Conservation (phyloP, 1,140 invertebrate genomes). For the Drosophila littoralis region DNA sequence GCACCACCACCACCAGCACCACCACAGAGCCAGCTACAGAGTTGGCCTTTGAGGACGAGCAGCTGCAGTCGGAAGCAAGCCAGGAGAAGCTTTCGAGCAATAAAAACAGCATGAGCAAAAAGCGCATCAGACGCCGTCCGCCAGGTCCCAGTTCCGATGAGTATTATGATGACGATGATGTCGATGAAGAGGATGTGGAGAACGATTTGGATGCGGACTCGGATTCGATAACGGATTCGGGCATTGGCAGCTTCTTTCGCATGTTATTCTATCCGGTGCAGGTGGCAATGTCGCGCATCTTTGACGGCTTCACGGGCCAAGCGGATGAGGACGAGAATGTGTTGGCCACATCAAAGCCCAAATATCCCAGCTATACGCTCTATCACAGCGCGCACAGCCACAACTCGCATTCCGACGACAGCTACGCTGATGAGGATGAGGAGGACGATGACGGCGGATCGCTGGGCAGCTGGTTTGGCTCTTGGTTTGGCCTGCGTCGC, state of each 20-base stretch:
- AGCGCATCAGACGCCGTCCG: conserved; percentile 67
- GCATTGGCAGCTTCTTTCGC: conserved; percentile 71
- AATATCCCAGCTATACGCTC: conserved; percentile 73
- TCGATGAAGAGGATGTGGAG: conserved; percentile 15
- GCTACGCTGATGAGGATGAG: conserved; percentile 4
- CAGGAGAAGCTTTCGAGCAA: conserved; percentile 36
- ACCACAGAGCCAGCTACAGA: conserved; percentile 2
- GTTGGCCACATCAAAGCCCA: conserved; percentile 14
- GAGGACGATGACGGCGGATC: conserved; percentile 40
- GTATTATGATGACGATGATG: conserved; percentile 34
- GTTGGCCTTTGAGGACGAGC: conserved; percentile 1
- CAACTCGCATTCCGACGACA: conserved; percentile 36
- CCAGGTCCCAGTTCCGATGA: conserved; percentile 42
- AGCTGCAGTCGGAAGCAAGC: neutral
- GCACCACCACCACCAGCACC: conserved; percentile 9
- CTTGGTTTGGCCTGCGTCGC: conserved; percentile 68
- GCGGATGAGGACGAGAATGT: conserved; percentile 34
- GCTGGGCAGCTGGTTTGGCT: conserved; percentile 71
- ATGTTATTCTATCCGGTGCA: conserved; percentile 81
- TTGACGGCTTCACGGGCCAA: conserved; percentile 56
- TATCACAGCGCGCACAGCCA: conserved; percentile 73
- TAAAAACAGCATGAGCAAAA: conserved; percentile 64
- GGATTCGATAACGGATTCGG: conserved; percentile 17
- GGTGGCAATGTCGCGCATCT: conserved; percentile 67
- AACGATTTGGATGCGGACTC: neutral